Evolutionary conservation across 2,888 invertebrate species (phyloP).

Genomic region (Craniophora ligustri): DNA sequence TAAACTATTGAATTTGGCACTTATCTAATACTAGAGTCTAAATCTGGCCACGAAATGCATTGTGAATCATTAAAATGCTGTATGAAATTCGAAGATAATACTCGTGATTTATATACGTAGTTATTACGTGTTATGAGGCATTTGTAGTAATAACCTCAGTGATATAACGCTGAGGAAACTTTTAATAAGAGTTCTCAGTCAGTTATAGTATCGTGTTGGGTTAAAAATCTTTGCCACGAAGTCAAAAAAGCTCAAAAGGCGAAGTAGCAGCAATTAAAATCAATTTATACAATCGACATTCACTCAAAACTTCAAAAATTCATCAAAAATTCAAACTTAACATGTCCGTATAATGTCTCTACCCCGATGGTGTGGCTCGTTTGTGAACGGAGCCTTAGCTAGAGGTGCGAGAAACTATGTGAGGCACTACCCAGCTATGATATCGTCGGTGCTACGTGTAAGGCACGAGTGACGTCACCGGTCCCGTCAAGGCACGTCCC

Average conservation of each 20-base stretch:
- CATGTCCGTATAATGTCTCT: constrained; percentile 25
- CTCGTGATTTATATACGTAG: constrained; percentile 11
- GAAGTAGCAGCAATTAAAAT: constrained; percentile 11
- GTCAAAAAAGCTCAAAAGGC: constrained; percentile 2
- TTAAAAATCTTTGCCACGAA: neutral
- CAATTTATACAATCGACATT: constrained; percentile 3
- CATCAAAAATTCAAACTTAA: constrained; percentile 31
- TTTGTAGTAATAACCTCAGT: constrained; percentile 7
- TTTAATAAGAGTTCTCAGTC: neutral
- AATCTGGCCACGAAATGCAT: constrained; percentile 68
- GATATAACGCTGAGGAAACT: neutral
- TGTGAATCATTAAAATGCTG: constrained; percentile 55
- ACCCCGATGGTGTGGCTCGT: too few species aligned
- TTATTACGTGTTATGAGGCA: constrained; percentile 11
- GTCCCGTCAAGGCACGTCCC: constrained; percentile 68
- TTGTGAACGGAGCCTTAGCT: neutral
- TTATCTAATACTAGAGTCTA: constrained; percentile 76
- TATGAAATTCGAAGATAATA: constrained; percentile 28
- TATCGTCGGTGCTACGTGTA: constrained; percentile 6
- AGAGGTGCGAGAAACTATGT: neutral
- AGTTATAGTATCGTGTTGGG: neutral
- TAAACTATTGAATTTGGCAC: constrained; percentile 80
- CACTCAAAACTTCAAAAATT: constrained; percentile 23
- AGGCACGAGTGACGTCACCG: constrained; percentile 2
- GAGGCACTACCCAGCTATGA: neutral